Base-by-base conservation (phyloP, 1,140 invertebrate genomes). In the Pogonomyrmex californicus region DNA sequence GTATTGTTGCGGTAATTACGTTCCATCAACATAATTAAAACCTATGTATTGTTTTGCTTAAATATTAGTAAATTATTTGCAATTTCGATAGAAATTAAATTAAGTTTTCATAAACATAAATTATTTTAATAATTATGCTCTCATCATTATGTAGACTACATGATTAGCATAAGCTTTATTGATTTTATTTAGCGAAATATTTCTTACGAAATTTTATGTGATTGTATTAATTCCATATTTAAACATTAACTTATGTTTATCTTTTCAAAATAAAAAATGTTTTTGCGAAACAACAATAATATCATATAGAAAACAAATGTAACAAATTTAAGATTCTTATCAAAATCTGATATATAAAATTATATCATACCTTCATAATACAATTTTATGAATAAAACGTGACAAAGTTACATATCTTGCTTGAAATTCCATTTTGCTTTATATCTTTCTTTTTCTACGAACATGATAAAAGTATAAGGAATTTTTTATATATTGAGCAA, bases 321-420 rank as follows among this genome's bases (percentile, higher is more conserved):
- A 4, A 65, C 36, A 14, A n/a, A 41, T 58, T 58, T 41, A 41
- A 41, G 12, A 41, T 23, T 23, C 23, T 23, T 23, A 23, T 10
- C 2, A 4, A 60, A 14, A 60, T 12, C 14, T 33, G 38, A 77
- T 77, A n/a, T 17, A 7, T 73, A 75, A 56, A 75, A 54, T 41
- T 75, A 38, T 36, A 23, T 41, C n/a, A 36, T 17, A 41, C 30
- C 7, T 60, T 1, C 41, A 58, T 41, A 5, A 23, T 4, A 0
- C 23, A 76, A 76, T 14, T 76, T 76, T 76, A 44, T 60, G n/a
- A 7, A 6, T 38, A 5, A 76, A 44, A 76, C n/a, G n/a, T 60
- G 38, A 76, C 38, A 41, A 56, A 56, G 14, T 56, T 56, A 23
- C 49, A 56, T 12, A 76, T 76, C 17, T 41, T 1, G 1, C 5